A percentile compares a stretch with the other conserved stretches of the same genome.
phyloP scores from a whole-genome alignment of 2,797 vertebrate species.

The Scolopax bukidnonensis region DNA sequence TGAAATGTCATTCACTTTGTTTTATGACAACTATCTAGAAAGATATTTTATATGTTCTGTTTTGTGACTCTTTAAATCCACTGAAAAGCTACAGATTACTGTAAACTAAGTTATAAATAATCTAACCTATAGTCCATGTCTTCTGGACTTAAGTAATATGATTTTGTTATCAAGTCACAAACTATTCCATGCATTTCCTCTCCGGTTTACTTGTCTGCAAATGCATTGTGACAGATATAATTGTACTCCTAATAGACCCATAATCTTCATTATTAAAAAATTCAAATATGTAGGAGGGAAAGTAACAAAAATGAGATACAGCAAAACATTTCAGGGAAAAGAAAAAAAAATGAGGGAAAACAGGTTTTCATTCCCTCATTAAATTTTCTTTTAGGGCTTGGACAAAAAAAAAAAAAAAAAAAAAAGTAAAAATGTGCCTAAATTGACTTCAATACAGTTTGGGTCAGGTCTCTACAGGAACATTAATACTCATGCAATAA shows the following conservation, averaged over 20 bases:
- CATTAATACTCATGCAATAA: not conserved
- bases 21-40: not conserved
- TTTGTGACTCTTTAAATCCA: conserved; percentile 2
- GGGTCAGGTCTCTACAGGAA: not conserved
- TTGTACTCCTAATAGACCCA: not conserved
- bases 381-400: not conserved
- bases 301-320: not conserved
- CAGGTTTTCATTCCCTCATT: not conserved
- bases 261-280: not conserved
- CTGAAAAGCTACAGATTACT: not conserved
- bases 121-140: not conserved
- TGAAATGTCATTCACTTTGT: not conserved
- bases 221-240: not conserved
- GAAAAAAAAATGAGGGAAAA: not conserved
- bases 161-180: not conserved
- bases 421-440: not conserved
- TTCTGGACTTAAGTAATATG: not conserved
- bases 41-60: not conserved
- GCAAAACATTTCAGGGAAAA: not conserved
- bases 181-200: not conserved
- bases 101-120: not conserved
- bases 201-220: not conserved
- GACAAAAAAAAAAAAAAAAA: not conserved
- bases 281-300: not conserved
- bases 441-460: not conserved